Evolutionary conservation across 2,113 vertebrate genomes (phyloP), one percentile per base, ranked within the genome.

Genomic region (Perca fluviatilis): DNA sequence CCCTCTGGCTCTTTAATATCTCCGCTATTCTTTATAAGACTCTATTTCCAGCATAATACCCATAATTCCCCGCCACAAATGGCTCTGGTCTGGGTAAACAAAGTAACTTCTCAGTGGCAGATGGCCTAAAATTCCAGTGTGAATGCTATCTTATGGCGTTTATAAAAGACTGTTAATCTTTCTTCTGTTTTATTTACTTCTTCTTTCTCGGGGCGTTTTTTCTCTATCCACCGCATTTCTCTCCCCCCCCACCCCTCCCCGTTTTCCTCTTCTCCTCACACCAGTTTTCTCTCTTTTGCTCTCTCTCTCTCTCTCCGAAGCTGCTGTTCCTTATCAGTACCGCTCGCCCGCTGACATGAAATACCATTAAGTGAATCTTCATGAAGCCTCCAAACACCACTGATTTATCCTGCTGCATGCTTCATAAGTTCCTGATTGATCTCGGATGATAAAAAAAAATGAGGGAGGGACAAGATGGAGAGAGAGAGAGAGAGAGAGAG

Each of bases 361-460:
- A 80, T 58, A 68, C 57, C 66, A 53, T 53, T 30, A 73, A 84
- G 77, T 40, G 27, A 79, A 76, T 87, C 79, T 87, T 83, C 80
- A 74, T 2, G 56, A 85, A 77, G 60, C 62, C 11, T 76, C 50
- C 74, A 14, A 83, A 77, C 63, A 21, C 51, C 36, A 10, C 68
- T 54, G 77, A 83, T 83, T 88, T 54, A 83, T 87, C 79, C 77
- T 3, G 40, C 77, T 47, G 69, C 78, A 86, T 49, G 82, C 77
- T 80, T 79, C 75, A 68, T 72, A 74, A 80, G 30, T 36, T 66
- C 23, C 63, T 76, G 83, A 89, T 86, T 82, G 78, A 88, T 75
- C 82, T 74, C 30, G 6, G 33, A 70, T 23, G 19, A 27, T 14
- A 19, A 14, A 47, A 61, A 54, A 47, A 57, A 36, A 11, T 4